phyloP scores from a whole-genome alignment of 2,113 vertebrate species.

The Eolophus roseicapilla region DNA sequence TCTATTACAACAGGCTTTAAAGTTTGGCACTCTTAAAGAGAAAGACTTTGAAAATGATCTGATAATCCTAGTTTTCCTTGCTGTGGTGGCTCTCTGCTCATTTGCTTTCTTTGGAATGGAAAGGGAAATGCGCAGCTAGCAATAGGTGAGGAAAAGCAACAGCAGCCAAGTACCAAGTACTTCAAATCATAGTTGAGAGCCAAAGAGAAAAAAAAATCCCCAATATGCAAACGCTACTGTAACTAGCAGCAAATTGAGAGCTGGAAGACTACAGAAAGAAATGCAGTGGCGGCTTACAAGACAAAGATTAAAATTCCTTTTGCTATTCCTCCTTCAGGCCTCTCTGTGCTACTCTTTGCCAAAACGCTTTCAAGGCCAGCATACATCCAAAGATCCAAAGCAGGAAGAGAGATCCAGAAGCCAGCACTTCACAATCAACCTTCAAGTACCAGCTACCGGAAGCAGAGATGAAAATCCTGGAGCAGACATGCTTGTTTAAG shows the following conservation, averaged over 20 bases:
- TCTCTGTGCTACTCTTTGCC: neutral
- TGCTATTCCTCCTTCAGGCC: neutral
- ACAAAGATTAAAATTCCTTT: neutral
- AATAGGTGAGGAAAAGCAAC: neutral
- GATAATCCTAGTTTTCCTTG: neutral
- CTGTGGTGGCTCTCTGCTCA: neutral
- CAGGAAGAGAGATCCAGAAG: neutral
- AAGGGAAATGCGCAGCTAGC: neutral
- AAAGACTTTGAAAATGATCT: neutral
- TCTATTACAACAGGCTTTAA: neutral
- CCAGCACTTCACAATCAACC: neutral
- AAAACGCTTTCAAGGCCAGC: neutral
- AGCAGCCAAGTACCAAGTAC: neutral
- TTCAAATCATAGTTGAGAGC: neutral
- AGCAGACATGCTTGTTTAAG: neutral
- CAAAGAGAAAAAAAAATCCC: neutral
- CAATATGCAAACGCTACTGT: neutral
- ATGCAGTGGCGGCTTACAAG: neutral
- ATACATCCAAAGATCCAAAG: neutral
- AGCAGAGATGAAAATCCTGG: neutral
- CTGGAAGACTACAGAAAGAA: neutral
- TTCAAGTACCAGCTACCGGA: neutral
- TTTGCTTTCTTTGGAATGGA: neutral
- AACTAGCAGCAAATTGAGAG: neutral
- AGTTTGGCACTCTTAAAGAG: neutral